A percentile compares a stretch with the other conserved stretches of the same genome.
phyloP scores from a whole-genome alignment of 2,113 vertebrate genomes.

The Narcine bancroftii region DNA sequence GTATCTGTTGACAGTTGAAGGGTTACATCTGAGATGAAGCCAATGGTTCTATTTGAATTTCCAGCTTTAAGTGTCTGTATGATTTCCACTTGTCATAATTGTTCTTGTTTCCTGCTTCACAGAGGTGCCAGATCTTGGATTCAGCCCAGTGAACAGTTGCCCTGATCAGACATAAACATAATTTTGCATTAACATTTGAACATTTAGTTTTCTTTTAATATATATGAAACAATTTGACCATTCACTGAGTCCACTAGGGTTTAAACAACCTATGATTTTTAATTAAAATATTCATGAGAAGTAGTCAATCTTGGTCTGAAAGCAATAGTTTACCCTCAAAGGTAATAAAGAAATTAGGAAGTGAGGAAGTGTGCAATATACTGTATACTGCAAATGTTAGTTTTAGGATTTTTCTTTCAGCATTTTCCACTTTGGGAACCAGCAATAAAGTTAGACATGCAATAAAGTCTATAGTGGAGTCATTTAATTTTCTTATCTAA shows the following conservation, averaged over 20 bases:
- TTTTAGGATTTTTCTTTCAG: not conserved
- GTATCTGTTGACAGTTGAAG: not conserved
- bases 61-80: not conserved
- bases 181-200: conserved; percentile 10
- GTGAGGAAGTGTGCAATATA: too few species aligned
- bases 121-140: not conserved
- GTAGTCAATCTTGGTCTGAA: not conserved
- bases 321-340: not conserved
- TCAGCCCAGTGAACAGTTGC: not conserved
- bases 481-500: not conserved
- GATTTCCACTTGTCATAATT: not conserved
- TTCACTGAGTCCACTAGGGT: not conserved
- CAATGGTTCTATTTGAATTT: not conserved
- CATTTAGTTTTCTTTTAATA: not conserved
- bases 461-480: not conserved
- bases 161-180: not conserved
- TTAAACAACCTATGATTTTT: not conserved
- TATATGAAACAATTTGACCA: too few species aligned
- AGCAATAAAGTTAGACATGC: not conserved
- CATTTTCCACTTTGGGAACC: not conserved
- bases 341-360: not conserved
- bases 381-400: too few species aligned
- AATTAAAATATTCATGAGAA: not conserved
- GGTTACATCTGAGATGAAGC: not conserved
- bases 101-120: not conserved